Base-by-base conservation (phyloP, 2,113 vertebrate genomes). In the Protobothrops flavoviridis region DNA sequence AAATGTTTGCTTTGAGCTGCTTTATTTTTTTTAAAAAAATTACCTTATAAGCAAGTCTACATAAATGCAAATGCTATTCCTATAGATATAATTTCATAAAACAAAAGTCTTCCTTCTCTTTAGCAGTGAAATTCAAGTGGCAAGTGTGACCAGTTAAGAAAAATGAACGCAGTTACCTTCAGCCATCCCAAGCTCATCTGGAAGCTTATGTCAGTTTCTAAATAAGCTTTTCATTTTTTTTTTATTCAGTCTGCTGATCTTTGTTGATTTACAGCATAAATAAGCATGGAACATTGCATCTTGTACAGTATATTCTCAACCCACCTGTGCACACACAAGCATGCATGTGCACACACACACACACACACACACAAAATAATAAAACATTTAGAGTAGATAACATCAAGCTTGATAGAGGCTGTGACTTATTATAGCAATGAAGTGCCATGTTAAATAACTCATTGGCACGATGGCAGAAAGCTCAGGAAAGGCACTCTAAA, bases 191-290 rank as follows among this genome's bases (percentile, higher is more conserved):
- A 93, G 97, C 96, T 98, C 97, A 97, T 98, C 97, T 97, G 97
- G 97, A 98, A 97, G 97, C 97, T 97, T 97, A 95, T 98, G 97
- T 97, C 98, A 97, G 94, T 97, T 97, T 96, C 97, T 98, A 98
- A 98, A 98, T 97, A 98, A 98, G 98, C 97, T 98, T 98, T 97
- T 98, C 98, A 98, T 98, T 98, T 97, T 81, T n/a, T n/a, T 97
- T 96, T 97, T 97, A 96, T 98, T 98, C 97, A 97, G 96, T 96
- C 97, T 97, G 96, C 97, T 98, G 98, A 98, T 98, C 97, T 98
- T 97, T 97, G 98, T 97, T 98, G 98, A 98, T 98, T 98, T 98
- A 98, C 97, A 97, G 97, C 97, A 97, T 98, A 97, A 98, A 97
- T 97, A 96, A 97, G 97, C 97, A 97, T 97, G 96, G 97, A 96